Evolutionary conservation across 2,113 vertebrate species (phyloP).

Genomic region (Oreochromis tanganicae): DNA sequence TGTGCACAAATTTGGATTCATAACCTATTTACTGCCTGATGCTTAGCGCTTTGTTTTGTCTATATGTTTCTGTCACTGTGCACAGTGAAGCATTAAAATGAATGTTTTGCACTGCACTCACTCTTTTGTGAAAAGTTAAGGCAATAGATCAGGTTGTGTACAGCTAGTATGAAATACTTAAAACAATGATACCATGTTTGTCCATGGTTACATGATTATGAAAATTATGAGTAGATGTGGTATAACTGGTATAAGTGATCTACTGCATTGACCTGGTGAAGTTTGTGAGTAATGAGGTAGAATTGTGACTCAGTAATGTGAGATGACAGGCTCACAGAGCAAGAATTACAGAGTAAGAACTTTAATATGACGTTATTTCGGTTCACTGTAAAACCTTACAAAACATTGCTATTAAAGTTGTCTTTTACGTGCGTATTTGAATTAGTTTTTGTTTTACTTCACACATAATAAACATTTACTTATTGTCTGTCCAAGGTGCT

Average conservation of each 20-base stretch:
- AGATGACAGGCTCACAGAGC: not conserved
- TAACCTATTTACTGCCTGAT: not conserved
- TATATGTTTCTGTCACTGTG: not conserved
- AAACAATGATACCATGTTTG: not conserved
- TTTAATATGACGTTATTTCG: not conserved
- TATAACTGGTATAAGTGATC: not conserved
- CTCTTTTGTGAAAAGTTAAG: not conserved
- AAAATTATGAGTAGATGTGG: not conserved
- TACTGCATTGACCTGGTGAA: not conserved
- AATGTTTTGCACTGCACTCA: not conserved
- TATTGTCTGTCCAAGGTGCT: slow-evolving; percentile 75
- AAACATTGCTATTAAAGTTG: not conserved
- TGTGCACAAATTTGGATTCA: not conserved
- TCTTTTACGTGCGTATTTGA: not conserved
- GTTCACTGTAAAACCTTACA: not conserved
- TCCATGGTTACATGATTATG: not conserved
- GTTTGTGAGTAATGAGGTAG: not conserved
- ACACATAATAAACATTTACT: not conserved
- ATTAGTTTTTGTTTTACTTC: not conserved
- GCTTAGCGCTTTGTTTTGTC: not conserved
- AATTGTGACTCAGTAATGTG: not conserved
- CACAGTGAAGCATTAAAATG: not conserved
- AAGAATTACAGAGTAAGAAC: not conserved
- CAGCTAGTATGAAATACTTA: not conserved
- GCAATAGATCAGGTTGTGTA: not conserved